phyloP scores from a whole-genome alignment of 2,113 vertebrate genomes.

The Condylura cristata region DNA sequence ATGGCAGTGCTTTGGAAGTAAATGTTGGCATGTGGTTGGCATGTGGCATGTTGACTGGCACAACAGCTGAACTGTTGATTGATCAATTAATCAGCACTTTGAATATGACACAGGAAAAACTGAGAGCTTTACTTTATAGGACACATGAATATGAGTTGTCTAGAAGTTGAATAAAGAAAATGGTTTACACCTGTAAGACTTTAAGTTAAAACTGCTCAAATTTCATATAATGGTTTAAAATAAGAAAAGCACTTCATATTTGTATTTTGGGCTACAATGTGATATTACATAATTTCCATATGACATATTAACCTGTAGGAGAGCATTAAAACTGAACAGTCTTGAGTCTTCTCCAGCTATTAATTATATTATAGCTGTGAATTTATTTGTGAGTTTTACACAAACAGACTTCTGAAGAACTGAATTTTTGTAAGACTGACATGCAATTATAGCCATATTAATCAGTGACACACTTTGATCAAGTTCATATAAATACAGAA shows the following conservation, averaged over 20 bases:
- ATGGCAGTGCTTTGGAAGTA: slow-evolving; percentile 16
- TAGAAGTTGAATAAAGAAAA: slow-evolving; percentile 13
- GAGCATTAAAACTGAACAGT: background rate
- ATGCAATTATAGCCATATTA: background rate
- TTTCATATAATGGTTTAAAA: slow-evolving; percentile 24
- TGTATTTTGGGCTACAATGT: background rate
- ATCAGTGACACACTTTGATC: background rate
- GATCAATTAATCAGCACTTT: background rate
- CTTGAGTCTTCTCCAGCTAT: background rate
- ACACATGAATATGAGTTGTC: background rate
- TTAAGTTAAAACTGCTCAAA: background rate
- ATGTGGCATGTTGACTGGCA: background rate
- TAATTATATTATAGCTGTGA: slow-evolving; percentile 5
- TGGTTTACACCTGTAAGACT: slow-evolving; percentile 20
- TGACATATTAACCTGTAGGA: background rate
- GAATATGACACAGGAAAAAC: slow-evolving; percentile 1
- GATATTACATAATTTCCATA: background rate
- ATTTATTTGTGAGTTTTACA: slow-evolving; percentile 51
- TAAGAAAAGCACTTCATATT: slow-evolving; percentile 16
- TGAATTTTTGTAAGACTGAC: background rate
- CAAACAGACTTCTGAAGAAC: background rate
- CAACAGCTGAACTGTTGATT: background rate
- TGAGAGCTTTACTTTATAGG: background rate
- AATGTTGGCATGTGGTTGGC: background rate
- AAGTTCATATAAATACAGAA: background rate